A percentile compares a stretch with the other conserved stretches of the same genome.
Evolutionary conservation across 64 coral and sea anemone genomes (phyloP).

Genomic region (Stichodactyla mertensii): DNA sequence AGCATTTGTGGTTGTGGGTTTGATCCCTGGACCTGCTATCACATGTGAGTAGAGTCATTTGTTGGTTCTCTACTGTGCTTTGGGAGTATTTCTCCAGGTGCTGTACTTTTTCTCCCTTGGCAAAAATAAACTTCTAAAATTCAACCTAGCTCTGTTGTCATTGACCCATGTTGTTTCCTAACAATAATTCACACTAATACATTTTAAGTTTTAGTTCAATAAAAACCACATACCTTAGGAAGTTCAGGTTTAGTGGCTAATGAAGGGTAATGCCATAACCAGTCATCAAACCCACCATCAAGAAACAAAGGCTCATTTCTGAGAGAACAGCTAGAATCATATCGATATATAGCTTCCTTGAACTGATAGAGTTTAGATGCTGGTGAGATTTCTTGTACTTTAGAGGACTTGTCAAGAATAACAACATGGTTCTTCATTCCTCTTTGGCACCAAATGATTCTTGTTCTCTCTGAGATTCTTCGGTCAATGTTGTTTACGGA

Average conservation of each 20-base stretch:
- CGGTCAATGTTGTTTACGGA: conserved; percentile 87
- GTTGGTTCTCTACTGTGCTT: too few species aligned
- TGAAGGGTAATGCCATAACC: conserved; percentile 98
- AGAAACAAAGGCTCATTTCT: conserved; percentile 77
- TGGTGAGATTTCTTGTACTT: conserved; percentile 61
- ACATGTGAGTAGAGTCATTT: too few species aligned
- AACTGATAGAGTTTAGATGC: conserved; percentile 58
- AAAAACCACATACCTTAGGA: conserved; percentile 47
- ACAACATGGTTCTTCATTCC: conserved; percentile 61
- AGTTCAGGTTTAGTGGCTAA: conserved; percentile 76
- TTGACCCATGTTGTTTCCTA: too few species aligned
- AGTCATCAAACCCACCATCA: conserved; percentile 94
- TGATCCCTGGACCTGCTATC: too few species aligned
- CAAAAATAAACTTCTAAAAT: too few species aligned
- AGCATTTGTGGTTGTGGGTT: too few species aligned
- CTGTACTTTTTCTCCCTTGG: too few species aligned
- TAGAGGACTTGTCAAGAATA: conserved; percentile 81
- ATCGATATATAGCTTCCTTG: conserved; percentile 86
- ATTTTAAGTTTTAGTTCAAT: too few species aligned
- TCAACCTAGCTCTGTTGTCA: too few species aligned
- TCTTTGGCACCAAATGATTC: conserved; percentile 71
- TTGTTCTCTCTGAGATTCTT: conserved; percentile 64
- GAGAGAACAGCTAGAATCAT: conserved; percentile 65
- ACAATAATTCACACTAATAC: background rate
- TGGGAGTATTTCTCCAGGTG: too few species aligned